Evolutionary conservation across 2,797 vertebrate genomes (phyloP), one percentile per base, ranked within the genome.

Genomic region (Spea hammondii): DNA sequence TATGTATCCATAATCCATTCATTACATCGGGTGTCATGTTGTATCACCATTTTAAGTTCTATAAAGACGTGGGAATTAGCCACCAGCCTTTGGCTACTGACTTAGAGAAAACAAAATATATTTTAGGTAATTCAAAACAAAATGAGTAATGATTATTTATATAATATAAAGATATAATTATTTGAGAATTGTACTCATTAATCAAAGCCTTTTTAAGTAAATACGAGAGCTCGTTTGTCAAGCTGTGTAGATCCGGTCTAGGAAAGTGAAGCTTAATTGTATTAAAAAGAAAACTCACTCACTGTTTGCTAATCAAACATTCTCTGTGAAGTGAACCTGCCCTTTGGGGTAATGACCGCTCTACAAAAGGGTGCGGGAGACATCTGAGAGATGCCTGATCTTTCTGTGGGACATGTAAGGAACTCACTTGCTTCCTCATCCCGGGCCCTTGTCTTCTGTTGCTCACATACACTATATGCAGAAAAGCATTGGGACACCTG

Each of bases 111-210:
- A 60, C 70, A 47, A 76, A 65, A 76, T 76, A 69, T 64, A 62
- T 62, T 44, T 77, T 65, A 51, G 75, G 74, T 77, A 69, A 66
- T 69, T 17, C 17, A 17, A 17, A 17, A 64, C 79, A 82, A 77
- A 77, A 67, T 73, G 64, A 77, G 70, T 77, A 73, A 72, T 73
- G 70, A 73, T 77, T 67, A 73, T n/a, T n/a, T n/a, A n/a, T n/a
- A n/a, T n/a, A n/a, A n/a, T n/a, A n/a, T n/a, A n/a, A n/a, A n/a
- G n/a, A n/a, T 73, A 76, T 82, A 82, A 82, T 82, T 82, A 77
- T 77, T 62, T 73, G 64, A 51, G 74, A 77, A 73, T 73, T 72
- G 55, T 54, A 77, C 64, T 72, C 75, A 82, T 82, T 82, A 72
- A 77, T 82, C 79, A 82, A 77, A 65, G 6, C 12, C 72, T 50